Percentiles rank a stretch among this genome's conserved stretches.
phyloP scores from a whole-genome alignment of 2,797 vertebrate genomes.

The Parauchenoglanis ngamensis region DNA sequence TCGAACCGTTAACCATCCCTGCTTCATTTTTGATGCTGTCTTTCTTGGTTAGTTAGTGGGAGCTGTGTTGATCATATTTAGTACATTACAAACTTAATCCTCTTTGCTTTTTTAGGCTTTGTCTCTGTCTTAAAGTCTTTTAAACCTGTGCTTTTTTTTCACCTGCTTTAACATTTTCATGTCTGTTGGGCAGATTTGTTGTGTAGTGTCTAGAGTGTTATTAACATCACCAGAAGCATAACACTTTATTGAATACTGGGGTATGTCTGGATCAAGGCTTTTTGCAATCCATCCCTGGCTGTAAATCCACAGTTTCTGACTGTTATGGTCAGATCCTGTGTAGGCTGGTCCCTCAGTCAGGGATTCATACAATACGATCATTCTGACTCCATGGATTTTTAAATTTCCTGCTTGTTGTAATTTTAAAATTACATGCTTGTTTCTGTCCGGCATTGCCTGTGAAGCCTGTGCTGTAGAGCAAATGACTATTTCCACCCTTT shows the following conservation, averaged over 20 bases:
- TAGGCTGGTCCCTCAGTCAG: constrained; percentile 3
- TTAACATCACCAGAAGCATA: background rate
- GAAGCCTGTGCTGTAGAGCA: background rate
- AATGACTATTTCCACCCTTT: constrained; percentile 40
- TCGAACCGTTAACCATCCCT: constrained; percentile 29
- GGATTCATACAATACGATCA: background rate
- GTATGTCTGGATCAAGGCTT: background rate
- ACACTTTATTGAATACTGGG: background rate
- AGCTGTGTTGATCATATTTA: constrained; percentile 7
- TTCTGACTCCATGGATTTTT: background rate
- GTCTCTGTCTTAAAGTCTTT: background rate
- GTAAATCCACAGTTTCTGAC: background rate
- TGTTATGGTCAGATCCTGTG: background rate
- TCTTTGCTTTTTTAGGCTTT: constrained; percentile 8
- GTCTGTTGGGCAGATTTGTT: background rate
- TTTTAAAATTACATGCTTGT: background rate
- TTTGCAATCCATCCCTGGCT: background rate
- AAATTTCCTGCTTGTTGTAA: background rate
- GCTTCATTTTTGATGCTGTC: constrained; percentile 31
- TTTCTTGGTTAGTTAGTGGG: constrained; percentile 21
- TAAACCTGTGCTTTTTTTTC: background rate
- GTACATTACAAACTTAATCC: background rate
- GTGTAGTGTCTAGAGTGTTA: background rate
- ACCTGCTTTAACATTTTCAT: constrained; percentile 13
- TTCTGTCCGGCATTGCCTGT: background rate